Percentiles rank a stretch among this genome's conserved stretches.
phyloP scores from a whole-genome alignment of 1,140 invertebrate species.

The Dendrolimus punctatus region DNA sequence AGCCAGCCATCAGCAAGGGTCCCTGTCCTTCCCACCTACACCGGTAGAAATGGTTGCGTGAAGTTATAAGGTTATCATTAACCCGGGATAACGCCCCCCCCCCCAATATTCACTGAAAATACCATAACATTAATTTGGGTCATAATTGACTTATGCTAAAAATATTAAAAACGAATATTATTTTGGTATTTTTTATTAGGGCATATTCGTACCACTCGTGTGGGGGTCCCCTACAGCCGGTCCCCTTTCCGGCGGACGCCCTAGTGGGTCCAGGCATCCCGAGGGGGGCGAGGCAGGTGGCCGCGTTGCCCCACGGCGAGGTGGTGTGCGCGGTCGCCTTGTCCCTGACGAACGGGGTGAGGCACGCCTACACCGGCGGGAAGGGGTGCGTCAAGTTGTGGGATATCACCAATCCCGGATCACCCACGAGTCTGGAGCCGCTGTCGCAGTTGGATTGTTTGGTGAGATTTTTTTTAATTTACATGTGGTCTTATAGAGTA shows the following conservation, averaged over 20 bases:
- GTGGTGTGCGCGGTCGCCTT: conserved; percentile 92
- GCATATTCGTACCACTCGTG: conserved; percentile 95
- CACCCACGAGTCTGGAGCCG: conserved; percentile 77
- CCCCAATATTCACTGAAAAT: too few relatives aligned
- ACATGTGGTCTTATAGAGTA: too few relatives aligned
- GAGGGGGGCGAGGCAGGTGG: conserved; percentile 90
- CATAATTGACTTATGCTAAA: too few relatives aligned
- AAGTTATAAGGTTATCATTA: too few relatives aligned
- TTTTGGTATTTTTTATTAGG: conserved; percentile 60
- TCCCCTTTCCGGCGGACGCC: conserved; percentile 96
- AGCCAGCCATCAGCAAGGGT: too few relatives aligned
- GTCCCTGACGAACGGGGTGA: conserved; percentile 86
- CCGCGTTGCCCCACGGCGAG: conserved; percentile 95
- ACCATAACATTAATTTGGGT: too few relatives aligned
- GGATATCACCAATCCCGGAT: conserved; percentile 89
- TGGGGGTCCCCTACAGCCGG: conserved; percentile 91
- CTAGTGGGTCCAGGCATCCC: conserved; percentile 94
- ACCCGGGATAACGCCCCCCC: too few relatives aligned
- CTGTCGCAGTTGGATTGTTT: conserved; percentile 95
- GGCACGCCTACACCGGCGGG: conserved; percentile 98
- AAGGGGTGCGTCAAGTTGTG: conserved; percentile 99
- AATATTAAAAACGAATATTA: neutral
- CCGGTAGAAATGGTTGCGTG: too few relatives aligned
- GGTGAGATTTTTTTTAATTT: conserved; percentile 66
- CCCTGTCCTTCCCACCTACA: too few relatives aligned